Base-by-base conservation (phyloP, 1,140 invertebrate species). In the Drosophila sulfurigaster region DNA sequence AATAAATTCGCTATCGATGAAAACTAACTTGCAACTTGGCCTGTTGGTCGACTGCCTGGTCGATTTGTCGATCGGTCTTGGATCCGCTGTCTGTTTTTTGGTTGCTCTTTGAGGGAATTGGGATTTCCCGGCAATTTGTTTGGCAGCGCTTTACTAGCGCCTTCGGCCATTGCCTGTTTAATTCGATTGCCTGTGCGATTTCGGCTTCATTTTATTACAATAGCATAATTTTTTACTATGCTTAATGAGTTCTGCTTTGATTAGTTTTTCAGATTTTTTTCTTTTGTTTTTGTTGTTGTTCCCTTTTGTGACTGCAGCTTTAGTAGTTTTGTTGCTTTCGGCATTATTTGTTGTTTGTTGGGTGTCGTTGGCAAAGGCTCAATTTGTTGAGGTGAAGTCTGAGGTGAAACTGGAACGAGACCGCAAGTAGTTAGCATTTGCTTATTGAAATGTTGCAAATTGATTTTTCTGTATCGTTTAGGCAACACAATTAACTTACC, bases 1-100 rank as follows among this genome's bases (percentile, higher is more conserved):
- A 89, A 89, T 89, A 89, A 89, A 89, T 89, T 89, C 85, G 85
- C 85, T 83, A 88, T 88, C 85, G 83, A 87, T 87, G 85, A 88
- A 88, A 89, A 88, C 81, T 83, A 85, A 88, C 85, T 88, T 87
- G 83, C 72, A 82, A 71, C 82, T 74, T 68, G 69, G 64, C 64
- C 66, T 58, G 52, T 43, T 35, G 35, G 35, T 10, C 7, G 32
- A 32, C 32, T 32, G 32, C 32, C 32, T 10, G 35, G 35, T 10
- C 35, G 35, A 10, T 10, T 38, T 38, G 10, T 38, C 35, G 35
- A 38, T 38, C 73, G 65, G 49, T 57, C 41, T 52, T 28, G n/a
- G 30, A 3, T 8, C 13, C 28, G 28, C 3, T 30, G 35, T 58
- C 25, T 32, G 32, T 32, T 38, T 45, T 59, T 25, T 28, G 25